Percentiles rank a stretch among this genome's conserved stretches.
These are phyloP conservation scores for Drosophila ustulata DNA, from an alignment of 2,888 invertebrate genomes.

Conservation along the genomic window DNA sequence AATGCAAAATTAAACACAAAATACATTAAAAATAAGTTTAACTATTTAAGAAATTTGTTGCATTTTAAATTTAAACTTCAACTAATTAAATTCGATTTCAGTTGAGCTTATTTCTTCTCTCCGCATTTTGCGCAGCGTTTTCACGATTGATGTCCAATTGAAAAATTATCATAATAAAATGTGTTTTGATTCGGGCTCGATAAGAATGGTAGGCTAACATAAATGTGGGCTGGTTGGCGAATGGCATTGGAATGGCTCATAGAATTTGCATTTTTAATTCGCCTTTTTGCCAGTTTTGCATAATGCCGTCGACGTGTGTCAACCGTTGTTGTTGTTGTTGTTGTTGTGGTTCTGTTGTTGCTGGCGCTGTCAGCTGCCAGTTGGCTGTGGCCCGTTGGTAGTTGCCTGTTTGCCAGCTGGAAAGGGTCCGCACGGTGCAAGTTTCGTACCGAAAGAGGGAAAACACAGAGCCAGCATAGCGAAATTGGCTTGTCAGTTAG, in stretches of 20 bases:
- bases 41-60: background rate
- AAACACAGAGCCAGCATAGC: slow-evolving; percentile 43
- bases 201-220: slow-evolving; percentile 24
- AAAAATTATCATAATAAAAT: slow-evolving; percentile 3
- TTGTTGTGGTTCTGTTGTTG: slow-evolving; percentile 37
- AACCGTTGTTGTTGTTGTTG: slow-evolving; percentile 44
- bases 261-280: slow-evolving; percentile 79
- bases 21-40: too few relatives aligned
- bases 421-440: slow-evolving; percentile 55
- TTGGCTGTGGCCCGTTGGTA: slow-evolving; percentile 52
- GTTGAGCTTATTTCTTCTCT: background rate
- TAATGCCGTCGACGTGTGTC: slow-evolving; percentile 77
- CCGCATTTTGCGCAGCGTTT: background rate
- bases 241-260: slow-evolving; percentile 53
- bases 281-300: slow-evolving; percentile 76
- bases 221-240: slow-evolving; percentile 30
- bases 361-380: slow-evolving; percentile 53
- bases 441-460: slow-evolving; percentile 24
- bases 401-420: slow-evolving; percentile 52
- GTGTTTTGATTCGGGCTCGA: slow-evolving; percentile 10
- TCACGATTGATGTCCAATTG: background rate
- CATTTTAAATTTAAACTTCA: background rate
- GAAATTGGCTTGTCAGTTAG: slow-evolving; percentile 80
- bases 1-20: background rate
- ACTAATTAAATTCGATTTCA: background rate